Evolutionary conservation across 2,113 vertebrate genomes (phyloP), one percentile per base, ranked within the genome.

Genomic region (Calidris pygmaea): DNA sequence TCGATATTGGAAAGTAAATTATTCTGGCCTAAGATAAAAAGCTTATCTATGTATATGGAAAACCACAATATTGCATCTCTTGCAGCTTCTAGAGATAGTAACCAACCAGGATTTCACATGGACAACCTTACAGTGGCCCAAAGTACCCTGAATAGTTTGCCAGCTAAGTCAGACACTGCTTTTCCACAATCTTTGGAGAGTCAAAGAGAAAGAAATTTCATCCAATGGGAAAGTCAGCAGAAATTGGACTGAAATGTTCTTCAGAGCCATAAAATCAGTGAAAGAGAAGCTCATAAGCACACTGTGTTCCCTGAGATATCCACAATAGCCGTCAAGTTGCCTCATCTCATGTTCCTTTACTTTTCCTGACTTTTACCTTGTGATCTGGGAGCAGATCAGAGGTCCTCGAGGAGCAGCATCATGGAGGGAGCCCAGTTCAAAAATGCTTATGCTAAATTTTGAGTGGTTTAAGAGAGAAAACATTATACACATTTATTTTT

Each of bases 191-290:
- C 16, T 22, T 14, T 71, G 0, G 0, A 85, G 55, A 56, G 3
- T 74, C 66, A 34, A 22, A 78, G 22, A 66, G 56, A 78, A 52
- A 91, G 47, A 53, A 1, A 16, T 19, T 75, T 75, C 34, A 52
- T 53, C 26, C 59, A 35, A 15, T 1, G 3, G 26, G 12, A 47
- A 72, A 62, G 7, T 30, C 68, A 90, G 74, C 41, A 84, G 60
- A 62, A 84, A 82, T 15, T 85, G 68, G 74, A 73, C 80, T 90
- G 75, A 55, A 95, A 81, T 68, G 65, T 62, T 78, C 95, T 87
- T 96, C 83, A 3, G 12, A 95, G 85, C n/a, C 67, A 90, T 86
- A 94, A 95, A 97, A 93, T 62, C 70, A 67, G 24, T n/a, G 32
- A 16, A 55, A 53, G 35, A 85, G 47, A 37, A 52, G 34, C 27